These are phyloP conservation scores for Onychostruthus taczanowskii DNA, from an alignment of 2,113 vertebrate species.

Conservation along the genomic window DNA sequence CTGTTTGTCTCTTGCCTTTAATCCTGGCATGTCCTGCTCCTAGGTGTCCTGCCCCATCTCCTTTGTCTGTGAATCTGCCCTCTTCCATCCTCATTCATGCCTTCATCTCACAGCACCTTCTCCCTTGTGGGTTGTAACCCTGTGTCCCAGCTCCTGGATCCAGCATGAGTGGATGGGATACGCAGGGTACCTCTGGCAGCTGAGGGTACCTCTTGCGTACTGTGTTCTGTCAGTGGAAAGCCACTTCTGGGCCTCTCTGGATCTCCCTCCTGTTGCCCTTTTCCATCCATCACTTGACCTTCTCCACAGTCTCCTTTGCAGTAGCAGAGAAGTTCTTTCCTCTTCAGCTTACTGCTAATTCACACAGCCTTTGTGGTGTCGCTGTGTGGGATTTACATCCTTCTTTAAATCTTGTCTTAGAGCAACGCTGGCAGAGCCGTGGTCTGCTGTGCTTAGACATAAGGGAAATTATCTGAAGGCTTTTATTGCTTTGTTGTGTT, in stretches of 20 bases:
- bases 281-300: neutral
- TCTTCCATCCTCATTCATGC: neutral
- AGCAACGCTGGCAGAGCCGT: neutral
- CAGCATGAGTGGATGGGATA: accelerated
- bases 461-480: neutral
- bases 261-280: neutral
- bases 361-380: neutral
- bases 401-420: neutral
- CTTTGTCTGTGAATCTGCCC: neutral
- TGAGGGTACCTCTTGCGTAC: no score
- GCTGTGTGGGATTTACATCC: neutral
- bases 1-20: neutral
- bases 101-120: neutral
- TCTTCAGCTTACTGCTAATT: neutral
- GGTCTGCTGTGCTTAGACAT: neutral
- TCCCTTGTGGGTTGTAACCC: neutral
- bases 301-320: neutral
- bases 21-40: neutral
- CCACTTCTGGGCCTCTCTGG: neutral
- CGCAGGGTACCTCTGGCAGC: neutral
- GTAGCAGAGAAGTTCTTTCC: neutral
- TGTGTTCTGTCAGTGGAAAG: neutral
- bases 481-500: accelerated
- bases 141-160: neutral
- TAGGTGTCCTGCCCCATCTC: neutral